phyloP scores from a whole-genome alignment of 2,888 invertebrate species.

The Tetragnatha montana region DNA sequence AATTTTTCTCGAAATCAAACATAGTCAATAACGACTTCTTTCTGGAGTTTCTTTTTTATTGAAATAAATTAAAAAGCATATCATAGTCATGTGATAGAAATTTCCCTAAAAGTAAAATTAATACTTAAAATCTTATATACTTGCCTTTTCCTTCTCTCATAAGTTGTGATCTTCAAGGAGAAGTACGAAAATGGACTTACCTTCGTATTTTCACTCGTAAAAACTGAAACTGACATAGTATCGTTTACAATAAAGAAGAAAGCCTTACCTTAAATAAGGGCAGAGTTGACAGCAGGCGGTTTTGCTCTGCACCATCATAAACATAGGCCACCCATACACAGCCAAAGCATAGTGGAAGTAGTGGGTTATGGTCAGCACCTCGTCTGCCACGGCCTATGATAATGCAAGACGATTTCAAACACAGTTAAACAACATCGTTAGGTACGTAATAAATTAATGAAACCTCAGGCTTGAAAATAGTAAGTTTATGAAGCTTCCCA shows the following conservation, averaged over 20 bases:
- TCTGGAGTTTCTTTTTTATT: too few relatives aligned
- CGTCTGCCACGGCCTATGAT: conserved; percentile 74
- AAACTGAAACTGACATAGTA: not conserved
- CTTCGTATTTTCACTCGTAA: not conserved
- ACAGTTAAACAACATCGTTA: too few relatives aligned
- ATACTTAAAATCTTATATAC: not conserved
- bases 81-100: too few relatives aligned
- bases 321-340: conserved; percentile 93
- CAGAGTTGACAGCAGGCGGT: conserved; percentile 85
- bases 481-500: too few relatives aligned
- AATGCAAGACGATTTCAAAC: not conserved
- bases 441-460: too few relatives aligned
- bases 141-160: not conserved
- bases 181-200: not conserved
- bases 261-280: conserved; percentile 81
- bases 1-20: too few relatives aligned
- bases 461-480: too few relatives aligned
- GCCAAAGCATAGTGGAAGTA: conserved; percentile 90
- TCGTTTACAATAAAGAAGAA: not conserved
- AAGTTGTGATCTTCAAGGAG: conserved; percentile 74
- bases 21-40: too few relatives aligned
- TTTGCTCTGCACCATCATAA: conserved; percentile 83
- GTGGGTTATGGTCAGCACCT: conserved; percentile 79
- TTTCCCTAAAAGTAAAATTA: not conserved
- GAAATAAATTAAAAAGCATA: too few relatives aligned